Evolutionary conservation across 1,140 invertebrate genomes (phyloP).

Genomic region (Telenomus remus): DNA sequence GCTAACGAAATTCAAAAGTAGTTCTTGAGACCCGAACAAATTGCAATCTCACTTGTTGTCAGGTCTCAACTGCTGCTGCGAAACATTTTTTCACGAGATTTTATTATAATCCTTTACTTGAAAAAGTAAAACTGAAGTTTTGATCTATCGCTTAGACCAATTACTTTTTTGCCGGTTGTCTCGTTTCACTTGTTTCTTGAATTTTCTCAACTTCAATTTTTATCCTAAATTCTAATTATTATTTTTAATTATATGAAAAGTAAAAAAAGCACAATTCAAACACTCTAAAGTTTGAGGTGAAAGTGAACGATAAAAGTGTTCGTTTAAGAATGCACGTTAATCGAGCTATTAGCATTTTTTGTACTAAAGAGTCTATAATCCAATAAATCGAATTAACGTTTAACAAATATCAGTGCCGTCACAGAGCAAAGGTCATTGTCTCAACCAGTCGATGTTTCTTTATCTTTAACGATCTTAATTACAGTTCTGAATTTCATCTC

Average conservation of each 20-base stretch:
- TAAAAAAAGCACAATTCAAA: conserved; percentile 26
- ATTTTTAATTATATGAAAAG: no score
- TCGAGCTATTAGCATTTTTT: conserved; percentile 38
- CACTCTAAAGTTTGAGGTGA: conserved; percentile 5
- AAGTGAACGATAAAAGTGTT: conserved; percentile 42
- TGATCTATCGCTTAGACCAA: no score
- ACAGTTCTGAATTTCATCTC: background rate
- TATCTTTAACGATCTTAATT: conserved; percentile 2
- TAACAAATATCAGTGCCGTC: conserved; percentile 67
- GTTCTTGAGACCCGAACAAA: background rate
- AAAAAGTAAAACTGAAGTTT: no score
- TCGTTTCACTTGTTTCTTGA: no score
- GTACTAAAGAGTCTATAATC: conserved; percentile 63
- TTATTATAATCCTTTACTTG: no score
- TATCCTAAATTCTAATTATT: no score
- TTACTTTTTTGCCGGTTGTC: no score
- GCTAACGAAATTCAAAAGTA: background rate
- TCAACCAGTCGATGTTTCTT: conserved; percentile 24
- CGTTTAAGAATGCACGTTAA: conserved; percentile 45
- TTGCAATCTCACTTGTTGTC: conserved; percentile 1
- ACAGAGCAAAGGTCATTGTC: conserved; percentile 69
- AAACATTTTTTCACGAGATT: background rate
- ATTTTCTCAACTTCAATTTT: no score
- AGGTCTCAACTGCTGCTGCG: background rate
- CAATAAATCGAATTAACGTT: conserved; percentile 58